Evolutionary conservation across 1,140 invertebrate species (phyloP), one percentile per base, ranked within the genome.

Genomic region (Caenorhabditis tropicalis): DNA sequence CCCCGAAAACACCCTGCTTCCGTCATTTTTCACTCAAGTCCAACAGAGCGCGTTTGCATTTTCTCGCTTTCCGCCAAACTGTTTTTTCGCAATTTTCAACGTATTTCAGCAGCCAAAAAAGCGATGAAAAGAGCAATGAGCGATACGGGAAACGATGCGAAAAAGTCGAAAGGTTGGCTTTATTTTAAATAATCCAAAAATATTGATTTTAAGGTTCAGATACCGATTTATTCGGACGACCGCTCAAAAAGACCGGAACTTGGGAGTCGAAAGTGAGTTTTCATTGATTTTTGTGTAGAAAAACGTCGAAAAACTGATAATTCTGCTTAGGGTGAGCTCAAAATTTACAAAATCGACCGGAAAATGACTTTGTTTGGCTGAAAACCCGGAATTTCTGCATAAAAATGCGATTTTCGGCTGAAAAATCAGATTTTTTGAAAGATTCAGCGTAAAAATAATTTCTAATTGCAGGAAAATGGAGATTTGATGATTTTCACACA

Each of bases 221-320:
- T 60, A 43, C 81, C 27, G 81, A 82, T 60, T 43, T 82, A 24
- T 82, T 82, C 33, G 81, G 81, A 39, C 15, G 81, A 43, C 81
- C 81, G 19, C 36, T 82, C 0, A 36, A 27, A n/a, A 33, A 43
- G 21, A 43, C n/a, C 5, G 81, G 81, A 1, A 16, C 33, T 0
- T 82, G 81, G 81, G 81, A 82, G 7, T 65, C 58, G 7, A 65
- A 65, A 36, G 58, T 56, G 53, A 56, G 53, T 27, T 56, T 56
- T 56, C 1, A 12, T 4, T 0, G n/a, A 56, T 2, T 9, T 27
- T 27, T 27, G 1, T 10, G 53, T 15, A 12, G 6, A n/a, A 56
- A 56, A 56, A 12, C 10, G 19, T 10, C 7, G 24, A 21, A 21
- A 21, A 21, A 19, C 15, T 19, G 19, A 0, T 5, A 51, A 19